A percentile compares a stretch with the other conserved stretches of the same genome.
These are phyloP conservation scores for Rhadina sibilatrix DNA, from an alignment of 2,113 vertebrate genomes.

Conservation along the genomic window DNA sequence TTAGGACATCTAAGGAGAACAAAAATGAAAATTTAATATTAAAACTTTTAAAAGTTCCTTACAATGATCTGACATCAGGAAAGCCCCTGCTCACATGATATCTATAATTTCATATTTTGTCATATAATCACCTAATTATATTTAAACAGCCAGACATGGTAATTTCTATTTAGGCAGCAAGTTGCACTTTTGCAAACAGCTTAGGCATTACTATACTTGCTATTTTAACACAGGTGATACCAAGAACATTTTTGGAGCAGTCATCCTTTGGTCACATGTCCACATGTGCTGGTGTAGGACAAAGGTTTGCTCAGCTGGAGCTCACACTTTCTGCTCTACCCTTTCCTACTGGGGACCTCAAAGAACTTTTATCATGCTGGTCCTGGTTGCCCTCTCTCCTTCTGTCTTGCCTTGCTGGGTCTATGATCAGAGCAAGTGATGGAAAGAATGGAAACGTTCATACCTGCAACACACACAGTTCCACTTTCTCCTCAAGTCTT, in stretches of 20 bases:
- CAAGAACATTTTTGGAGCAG: neutral
- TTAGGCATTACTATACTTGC: neutral
- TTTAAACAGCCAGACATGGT: neutral
- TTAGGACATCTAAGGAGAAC: constrained; percentile 43
- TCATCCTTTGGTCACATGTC: neutral
- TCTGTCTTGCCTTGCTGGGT: neutral
- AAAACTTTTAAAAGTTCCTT: neutral
- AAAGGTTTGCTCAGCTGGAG: neutral
- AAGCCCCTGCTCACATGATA: neutral
- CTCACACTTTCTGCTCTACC: neutral
- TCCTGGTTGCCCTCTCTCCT: neutral
- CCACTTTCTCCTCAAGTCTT: neutral
- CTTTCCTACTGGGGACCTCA: neutral
- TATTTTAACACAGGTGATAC: neutral
- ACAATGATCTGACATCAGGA: neutral
- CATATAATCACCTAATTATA: neutral
- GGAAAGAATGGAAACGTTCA: neutral
- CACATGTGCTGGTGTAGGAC: neutral
- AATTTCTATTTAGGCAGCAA: neutral
- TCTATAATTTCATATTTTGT: neutral
- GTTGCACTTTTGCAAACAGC: neutral
- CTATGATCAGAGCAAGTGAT: neutral
- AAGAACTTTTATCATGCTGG: neutral
- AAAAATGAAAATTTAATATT: constrained; percentile 26
- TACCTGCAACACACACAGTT: neutral